phyloP scores from a whole-genome alignment of 2,797 vertebrate genomes.

The Astyanax mexicanus region DNA sequence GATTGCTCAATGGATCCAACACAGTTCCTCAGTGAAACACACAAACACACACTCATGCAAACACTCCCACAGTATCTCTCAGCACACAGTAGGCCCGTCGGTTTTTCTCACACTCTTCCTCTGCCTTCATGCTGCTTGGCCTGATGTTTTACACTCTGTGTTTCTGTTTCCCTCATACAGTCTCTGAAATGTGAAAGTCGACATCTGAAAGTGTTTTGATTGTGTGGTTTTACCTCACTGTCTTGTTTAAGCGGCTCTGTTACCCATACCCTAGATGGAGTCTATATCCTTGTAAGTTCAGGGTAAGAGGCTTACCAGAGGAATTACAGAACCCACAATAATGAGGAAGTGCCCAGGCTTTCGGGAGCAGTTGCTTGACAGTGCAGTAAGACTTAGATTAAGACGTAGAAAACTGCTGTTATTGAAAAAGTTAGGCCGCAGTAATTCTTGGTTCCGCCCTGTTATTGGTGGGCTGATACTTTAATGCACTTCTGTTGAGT shows the following conservation, averaged over 20 bases:
- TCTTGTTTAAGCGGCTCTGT: background rate
- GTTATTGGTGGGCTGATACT: background rate
- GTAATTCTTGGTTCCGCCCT: background rate
- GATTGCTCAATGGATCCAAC: background rate
- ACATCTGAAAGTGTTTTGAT: background rate
- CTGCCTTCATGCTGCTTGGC: background rate
- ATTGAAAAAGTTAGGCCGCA: background rate
- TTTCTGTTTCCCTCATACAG: background rate
- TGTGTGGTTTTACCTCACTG: background rate
- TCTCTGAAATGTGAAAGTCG: no score
- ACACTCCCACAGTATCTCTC: background rate
- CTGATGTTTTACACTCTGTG: background rate
- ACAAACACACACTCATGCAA: background rate
- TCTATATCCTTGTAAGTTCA: conserved; percentile 20
- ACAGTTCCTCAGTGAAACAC: background rate
- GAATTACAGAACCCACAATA: background rate
- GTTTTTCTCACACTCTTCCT: background rate
- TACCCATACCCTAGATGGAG: background rate
- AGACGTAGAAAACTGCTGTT: background rate
- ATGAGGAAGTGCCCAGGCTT: background rate
- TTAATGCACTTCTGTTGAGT: conserved; percentile 8
- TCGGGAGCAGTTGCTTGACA: conserved; percentile 9
- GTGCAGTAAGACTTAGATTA: conserved; percentile 34
- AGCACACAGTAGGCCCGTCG: conserved; percentile 2
- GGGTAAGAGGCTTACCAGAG: conserved; percentile 2